Conservation (phyloP, 2,797 vertebrate genomes). For the Loriculus beryllinus region DNA sequence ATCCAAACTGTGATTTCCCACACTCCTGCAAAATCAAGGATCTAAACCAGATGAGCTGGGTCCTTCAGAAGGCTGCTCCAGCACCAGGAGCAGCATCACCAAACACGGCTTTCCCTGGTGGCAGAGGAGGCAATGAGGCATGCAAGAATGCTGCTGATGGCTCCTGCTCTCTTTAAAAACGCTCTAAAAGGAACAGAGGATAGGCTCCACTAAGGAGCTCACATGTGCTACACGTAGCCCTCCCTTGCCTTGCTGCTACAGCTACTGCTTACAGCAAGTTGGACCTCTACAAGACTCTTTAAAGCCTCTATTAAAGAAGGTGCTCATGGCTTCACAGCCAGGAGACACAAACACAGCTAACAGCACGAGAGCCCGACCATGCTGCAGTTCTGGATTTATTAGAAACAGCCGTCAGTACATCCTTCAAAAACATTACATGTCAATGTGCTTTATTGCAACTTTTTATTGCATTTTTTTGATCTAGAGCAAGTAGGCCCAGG, state of each 20-base stretch:
- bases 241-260: background rate
- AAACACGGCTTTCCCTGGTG: fast-evolving
- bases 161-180: background rate
- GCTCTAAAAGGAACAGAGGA: background rate
- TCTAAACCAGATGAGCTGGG: fast-evolving
- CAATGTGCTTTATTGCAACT: constrained; percentile 77
- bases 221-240: background rate
- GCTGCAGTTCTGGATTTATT: constrained; percentile 67
- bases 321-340: background rate
- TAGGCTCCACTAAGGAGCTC: fast-evolving
- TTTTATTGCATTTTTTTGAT: constrained; percentile 78
- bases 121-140: background rate
- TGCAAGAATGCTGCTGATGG: background rate
- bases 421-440: constrained; percentile 72
- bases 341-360: constrained; percentile 40
- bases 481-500: constrained; percentile 78
- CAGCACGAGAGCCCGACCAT: constrained; percentile 29
- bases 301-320: background rate
- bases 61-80: background rate
- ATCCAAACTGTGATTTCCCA: background rate
- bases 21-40: background rate
- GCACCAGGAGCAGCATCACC: background rate
- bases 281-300: background rate
- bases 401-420: constrained; percentile 73
- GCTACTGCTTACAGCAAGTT: background rate